Conservation (phyloP, 2,888 invertebrate species). For the Eilema depressum region DNA sequence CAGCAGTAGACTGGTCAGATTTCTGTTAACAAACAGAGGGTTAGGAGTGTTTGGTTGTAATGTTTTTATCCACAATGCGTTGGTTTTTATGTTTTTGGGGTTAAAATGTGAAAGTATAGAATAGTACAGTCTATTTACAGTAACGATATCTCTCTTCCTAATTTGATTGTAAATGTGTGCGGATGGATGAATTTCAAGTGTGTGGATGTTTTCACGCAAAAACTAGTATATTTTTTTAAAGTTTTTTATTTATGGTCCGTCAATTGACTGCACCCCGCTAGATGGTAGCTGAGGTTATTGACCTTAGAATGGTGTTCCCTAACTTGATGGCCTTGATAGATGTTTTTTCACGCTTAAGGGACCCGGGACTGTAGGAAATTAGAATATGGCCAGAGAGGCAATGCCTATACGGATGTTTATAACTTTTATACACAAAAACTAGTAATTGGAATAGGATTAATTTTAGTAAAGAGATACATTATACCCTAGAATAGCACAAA, state of each 20-base stretch:
- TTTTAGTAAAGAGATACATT: background rate
- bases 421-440: no score
- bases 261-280: no score
- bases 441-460: background rate
- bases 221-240: no score
- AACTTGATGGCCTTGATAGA: no score
- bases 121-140: background rate
- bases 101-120: background rate
- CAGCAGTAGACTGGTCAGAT: conserved; percentile 52
- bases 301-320: no score
- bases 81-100: conserved; percentile 17
- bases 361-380: no score
- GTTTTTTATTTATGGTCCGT: no score
- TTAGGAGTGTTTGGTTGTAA: conserved; percentile 30
- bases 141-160: background rate
- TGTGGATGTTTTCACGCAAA: no score
- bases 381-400: no score
- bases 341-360: no score
- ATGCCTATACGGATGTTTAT: background rate
- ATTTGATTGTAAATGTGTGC: background rate
- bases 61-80: conserved; percentile 36
- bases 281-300: no score
- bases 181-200: no score
- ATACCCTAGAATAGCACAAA: background rate
- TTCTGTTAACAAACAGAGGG: conserved; percentile 52